phyloP scores from a whole-genome alignment of 2,797 vertebrate genomes.

The Protonibea diacanthus region DNA sequence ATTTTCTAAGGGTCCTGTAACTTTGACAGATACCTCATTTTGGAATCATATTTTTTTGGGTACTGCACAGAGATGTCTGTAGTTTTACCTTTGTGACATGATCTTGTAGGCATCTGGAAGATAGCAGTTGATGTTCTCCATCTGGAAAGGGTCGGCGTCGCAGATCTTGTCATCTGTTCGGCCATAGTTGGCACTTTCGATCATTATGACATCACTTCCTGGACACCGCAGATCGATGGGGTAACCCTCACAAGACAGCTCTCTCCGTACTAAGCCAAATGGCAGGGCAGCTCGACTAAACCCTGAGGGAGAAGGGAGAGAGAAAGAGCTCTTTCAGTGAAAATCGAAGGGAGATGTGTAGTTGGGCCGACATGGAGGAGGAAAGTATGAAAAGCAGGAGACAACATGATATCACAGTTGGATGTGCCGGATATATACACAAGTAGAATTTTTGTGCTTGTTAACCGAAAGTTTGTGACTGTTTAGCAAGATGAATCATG shows the following conservation, averaged over 20 bases:
- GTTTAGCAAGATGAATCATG: constrained; percentile 11
- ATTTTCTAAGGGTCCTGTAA: constrained; percentile 38
- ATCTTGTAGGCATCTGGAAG: constrained; percentile 99
- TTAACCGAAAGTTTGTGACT: constrained; percentile 24
- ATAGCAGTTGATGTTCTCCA: constrained; percentile 99
- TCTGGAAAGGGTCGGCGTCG: constrained; percentile 99
- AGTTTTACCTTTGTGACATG: constrained; percentile 96
- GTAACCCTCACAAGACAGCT: constrained; percentile 98
- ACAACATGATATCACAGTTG: constrained; percentile 40
- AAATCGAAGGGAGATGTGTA: constrained; percentile 65
- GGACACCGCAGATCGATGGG: constrained; percentile 98
- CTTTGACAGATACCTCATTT: constrained; percentile 39
- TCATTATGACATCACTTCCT: constrained; percentile 99
- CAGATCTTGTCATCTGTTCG: constrained; percentile 99
- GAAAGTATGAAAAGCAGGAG: constrained; percentile 26
- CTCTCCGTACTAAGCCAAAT: constrained; percentile 95
- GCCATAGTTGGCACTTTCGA: constrained; percentile 98
- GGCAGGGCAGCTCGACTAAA: constrained; percentile 97
- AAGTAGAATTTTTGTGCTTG: constrained; percentile 15
- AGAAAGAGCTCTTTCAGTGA: constrained; percentile 61
- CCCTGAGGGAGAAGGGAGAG: constrained; percentile 80
- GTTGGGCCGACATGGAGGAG: constrained; percentile 48
- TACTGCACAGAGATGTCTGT: constrained; percentile 9
- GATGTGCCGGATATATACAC: constrained; percentile 17
- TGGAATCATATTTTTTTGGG: neutral